These are phyloP conservation scores for Myotis planiceps DNA, from an alignment of 2,797 vertebrate species.

Conservation along the genomic window DNA sequence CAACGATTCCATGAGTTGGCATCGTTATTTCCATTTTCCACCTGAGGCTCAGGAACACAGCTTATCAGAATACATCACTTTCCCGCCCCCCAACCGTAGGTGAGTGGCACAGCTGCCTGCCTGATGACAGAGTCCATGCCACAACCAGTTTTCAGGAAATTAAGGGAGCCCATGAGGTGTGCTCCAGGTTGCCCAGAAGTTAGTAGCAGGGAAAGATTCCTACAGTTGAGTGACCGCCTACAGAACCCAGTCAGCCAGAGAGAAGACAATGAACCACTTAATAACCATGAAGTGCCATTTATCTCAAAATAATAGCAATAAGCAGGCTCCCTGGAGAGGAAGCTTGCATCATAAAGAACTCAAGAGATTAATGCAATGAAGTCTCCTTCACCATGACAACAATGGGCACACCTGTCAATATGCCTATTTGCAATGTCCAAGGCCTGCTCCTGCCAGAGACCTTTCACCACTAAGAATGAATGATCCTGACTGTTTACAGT, in stretches of 20 bases:
- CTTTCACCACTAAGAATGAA: slow-evolving; percentile 2
- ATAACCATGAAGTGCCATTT: slow-evolving; percentile 32
- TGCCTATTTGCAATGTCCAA: background rate
- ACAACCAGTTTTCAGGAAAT: background rate
- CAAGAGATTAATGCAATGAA: background rate
- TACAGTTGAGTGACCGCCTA: background rate
- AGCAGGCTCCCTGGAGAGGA: background rate
- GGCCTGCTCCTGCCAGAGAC: background rate
- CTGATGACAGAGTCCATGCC: background rate
- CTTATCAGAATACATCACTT: background rate
- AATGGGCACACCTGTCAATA: background rate
- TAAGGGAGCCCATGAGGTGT: background rate
- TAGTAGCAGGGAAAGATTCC: background rate
- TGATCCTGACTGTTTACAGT: background rate
- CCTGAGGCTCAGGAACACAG: background rate
- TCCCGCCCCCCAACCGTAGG: background rate
- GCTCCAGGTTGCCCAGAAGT: background rate
- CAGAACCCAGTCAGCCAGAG: background rate
- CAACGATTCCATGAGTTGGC: background rate
- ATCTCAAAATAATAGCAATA: slow-evolving; percentile 18
- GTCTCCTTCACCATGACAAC: background rate
- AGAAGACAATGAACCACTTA: background rate
- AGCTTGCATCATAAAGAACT: background rate
- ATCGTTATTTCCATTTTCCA: background rate
- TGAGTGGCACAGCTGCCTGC: background rate